Evolutionary conservation across 2,888 invertebrate genomes (phyloP), one percentile per base, ranked within the genome.

Genomic region (Pyrrhosoma nymphula): DNA sequence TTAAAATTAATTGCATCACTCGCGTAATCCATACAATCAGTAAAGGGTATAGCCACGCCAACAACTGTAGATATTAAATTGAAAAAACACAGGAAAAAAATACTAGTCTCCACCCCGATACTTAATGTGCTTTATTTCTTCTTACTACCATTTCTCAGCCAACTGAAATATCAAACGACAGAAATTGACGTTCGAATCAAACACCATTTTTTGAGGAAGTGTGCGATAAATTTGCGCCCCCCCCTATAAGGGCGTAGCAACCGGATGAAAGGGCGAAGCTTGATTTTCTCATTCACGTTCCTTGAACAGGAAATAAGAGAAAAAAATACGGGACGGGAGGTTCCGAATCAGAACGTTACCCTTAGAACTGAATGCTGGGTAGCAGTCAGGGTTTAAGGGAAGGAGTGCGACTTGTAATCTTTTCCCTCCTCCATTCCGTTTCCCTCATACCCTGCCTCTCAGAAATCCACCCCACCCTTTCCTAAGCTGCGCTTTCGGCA

Each of bases 301-400:
- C 82, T 82, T 35, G 16, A 82, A 35, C 82, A 82, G 82, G 82
- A 82, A 82, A 82, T 82, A 82, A 82, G 30, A n/a, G n/a, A 82
- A 82, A 82, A 82, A 69, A 26, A 60, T 14, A 10, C 20, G 12
- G n/a, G 6, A 69, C n/a, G 26, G 82, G 35, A 82, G 69, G 16
- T 82, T 35, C 35, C 35, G 82, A 82, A 82, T 82, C 82, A 82
- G 82, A 82, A 82, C 82, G 82, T 82, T 82, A 30, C 82, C 82
- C 82, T 60, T 14, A 8, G 56, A 60, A n/a, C 35, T 14, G 82
- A 35, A 35, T 30, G 82, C 82, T 20, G 60, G 82, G 82, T 14
- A 82, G 35, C 82, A 35, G 82, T 82, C 14, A 35, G 60, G 60
- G 60, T 20, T 20, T 16, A 16, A 26, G 82, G 35, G 82, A 35